These are phyloP conservation scores for Ochotona princeps DNA, from an alignment of 2,113 vertebrate species.

Conservation along the genomic window DNA sequence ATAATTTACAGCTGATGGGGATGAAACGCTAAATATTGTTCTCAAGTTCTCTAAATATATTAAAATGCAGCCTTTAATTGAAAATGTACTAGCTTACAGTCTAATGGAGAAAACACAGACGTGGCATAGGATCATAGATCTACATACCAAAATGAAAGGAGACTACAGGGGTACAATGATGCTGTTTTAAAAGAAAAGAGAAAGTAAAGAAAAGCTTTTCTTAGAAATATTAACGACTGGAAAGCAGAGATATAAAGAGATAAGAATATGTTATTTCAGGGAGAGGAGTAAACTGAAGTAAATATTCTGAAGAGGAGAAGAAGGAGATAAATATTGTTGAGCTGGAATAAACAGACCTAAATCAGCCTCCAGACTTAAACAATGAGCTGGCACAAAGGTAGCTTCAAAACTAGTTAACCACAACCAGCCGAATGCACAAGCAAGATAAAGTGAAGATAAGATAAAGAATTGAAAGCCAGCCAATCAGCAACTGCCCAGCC, in stretches of 20 bases:
- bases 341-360: too few relatives aligned
- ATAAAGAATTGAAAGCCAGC: too few relatives aligned
- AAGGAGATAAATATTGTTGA: background rate
- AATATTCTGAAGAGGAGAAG: background rate
- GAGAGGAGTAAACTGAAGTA: background rate
- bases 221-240: background rate
- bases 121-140: fast-evolving
- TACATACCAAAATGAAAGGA: background rate
- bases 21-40: background rate
- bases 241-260: background rate
- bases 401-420: too few relatives aligned
- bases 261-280: background rate
- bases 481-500: too few relatives aligned
- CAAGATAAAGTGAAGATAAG: too few relatives aligned
- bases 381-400: too few relatives aligned
- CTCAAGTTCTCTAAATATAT: background rate
- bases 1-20: background rate
- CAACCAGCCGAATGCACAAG: too few relatives aligned
- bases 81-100: too few relatives aligned
- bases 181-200: background rate
- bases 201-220: background rate
- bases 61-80: background rate
- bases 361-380: too few relatives aligned
- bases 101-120: background rate
- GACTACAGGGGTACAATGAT: background rate